Conservation (phyloP, 2,113 vertebrate genomes). For the Phocoena sinus region DNA sequence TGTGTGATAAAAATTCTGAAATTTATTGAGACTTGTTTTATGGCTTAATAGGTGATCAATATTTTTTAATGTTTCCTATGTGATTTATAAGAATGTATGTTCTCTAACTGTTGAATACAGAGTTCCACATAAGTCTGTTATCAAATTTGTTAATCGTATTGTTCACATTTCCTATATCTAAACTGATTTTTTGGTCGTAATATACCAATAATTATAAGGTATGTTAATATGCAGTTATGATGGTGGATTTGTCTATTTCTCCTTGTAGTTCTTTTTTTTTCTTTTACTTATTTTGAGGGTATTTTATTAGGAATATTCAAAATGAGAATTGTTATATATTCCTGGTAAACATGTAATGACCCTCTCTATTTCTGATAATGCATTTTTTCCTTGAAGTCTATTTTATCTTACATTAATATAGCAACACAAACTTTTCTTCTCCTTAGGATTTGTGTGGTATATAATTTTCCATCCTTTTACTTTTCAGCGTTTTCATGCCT, state of each 20-base stretch:
- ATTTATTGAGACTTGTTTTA: slow-evolving; percentile 59
- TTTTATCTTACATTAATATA: slow-evolving; percentile 46
- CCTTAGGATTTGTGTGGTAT: slow-evolving; percentile 45
- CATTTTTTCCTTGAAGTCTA: slow-evolving; percentile 29
- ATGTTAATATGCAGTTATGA: slow-evolving; percentile 32
- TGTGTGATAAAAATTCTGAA: slow-evolving; percentile 30
- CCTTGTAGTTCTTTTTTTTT: slow-evolving; percentile 40
- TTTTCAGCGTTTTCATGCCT: slow-evolving; percentile 3
- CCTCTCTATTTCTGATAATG: slow-evolving; percentile 28
- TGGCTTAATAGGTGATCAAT: slow-evolving; percentile 39
- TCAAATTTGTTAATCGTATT: slow-evolving; percentile 30
- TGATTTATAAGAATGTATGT: slow-evolving; percentile 57
- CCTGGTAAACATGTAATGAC: slow-evolving; percentile 45
- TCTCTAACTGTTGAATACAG: slow-evolving; percentile 54
- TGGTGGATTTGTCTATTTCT: slow-evolving; percentile 46
- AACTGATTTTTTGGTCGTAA: slow-evolving; percentile 21
- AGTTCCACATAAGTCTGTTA: slow-evolving; percentile 45
- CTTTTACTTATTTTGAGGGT: slow-evolving; percentile 42
- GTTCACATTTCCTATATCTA: slow-evolving; percentile 53
- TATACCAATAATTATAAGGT: slow-evolving; percentile 49
- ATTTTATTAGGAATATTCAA: slow-evolving; percentile 47
- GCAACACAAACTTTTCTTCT: slow-evolving; percentile 36
- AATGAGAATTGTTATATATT: slow-evolving; percentile 54
- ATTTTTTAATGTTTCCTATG: slow-evolving; percentile 60
- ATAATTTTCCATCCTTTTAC: slow-evolving; percentile 46